These are phyloP conservation scores for Drosophila sordidapex DNA, from an alignment of 2,888 invertebrate species.

Conservation along the genomic window DNA sequence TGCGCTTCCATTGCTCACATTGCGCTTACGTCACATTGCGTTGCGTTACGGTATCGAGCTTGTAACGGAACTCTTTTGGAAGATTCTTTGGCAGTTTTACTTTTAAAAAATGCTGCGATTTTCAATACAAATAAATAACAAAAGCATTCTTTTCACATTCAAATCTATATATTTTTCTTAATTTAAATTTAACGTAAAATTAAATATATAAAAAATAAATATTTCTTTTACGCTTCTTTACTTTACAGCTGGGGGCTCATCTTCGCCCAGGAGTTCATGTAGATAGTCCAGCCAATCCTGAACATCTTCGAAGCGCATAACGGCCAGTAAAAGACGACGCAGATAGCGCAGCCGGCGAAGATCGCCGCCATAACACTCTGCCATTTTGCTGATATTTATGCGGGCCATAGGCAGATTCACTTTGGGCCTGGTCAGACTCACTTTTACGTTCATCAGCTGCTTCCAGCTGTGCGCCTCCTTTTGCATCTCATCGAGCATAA, in stretches of 20 bases:
- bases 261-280: slow-evolving; percentile 54
- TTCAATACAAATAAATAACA: not conserved
- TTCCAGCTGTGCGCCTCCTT: slow-evolving; percentile 65
- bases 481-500: slow-evolving; percentile 62
- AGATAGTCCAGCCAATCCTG: slow-evolving; percentile 56
- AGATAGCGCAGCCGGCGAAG: slow-evolving; percentile 54
- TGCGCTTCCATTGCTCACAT: slow-evolving; percentile 20
- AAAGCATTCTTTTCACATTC: not conserved
- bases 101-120: not conserved
- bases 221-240: not conserved
- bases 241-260: slow-evolving; percentile 33
- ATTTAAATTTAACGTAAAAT: not conserved
- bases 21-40: slow-evolving; percentile 10
- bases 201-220: not conserved
- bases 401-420: slow-evolving; percentile 71
- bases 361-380: slow-evolving; percentile 48
- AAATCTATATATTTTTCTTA: not conserved
- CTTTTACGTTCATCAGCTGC: slow-evolving; percentile 62
- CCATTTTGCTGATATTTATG: slow-evolving; percentile 47
- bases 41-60: not conserved
- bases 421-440: slow-evolving; percentile 63
- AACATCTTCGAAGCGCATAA: slow-evolving; percentile 34
- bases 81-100: not conserved
- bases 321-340: slow-evolving; percentile 42
- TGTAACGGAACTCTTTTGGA: not conserved